A percentile compares a stretch with the other conserved stretches of the same genome.
These are phyloP conservation scores for Drosophila repleta DNA, from an alignment of 1,140 invertebrate species.

Conservation along the genomic window DNA sequence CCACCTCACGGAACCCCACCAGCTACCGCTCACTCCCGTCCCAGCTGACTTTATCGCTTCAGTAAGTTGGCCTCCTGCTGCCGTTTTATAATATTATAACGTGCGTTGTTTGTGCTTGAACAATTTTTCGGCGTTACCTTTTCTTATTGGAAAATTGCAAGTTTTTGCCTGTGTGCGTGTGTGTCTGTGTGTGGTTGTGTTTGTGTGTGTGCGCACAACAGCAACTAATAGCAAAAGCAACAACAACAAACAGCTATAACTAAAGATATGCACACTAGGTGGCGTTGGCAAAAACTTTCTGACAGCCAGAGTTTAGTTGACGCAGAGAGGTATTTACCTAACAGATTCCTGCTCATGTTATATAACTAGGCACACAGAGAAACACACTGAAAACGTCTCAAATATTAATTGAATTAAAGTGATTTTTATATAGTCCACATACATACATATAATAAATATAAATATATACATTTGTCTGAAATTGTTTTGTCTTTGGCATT, in stretches of 20 bases:
- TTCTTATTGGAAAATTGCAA: slow-evolving; percentile 80
- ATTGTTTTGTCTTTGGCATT: not conserved
- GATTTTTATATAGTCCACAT: not conserved
- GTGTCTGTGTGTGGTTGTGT: slow-evolving; percentile 3
- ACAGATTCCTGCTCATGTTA: slow-evolving; percentile 71
- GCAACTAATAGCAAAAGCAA: slow-evolving; percentile 30
- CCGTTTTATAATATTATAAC: slow-evolving; percentile 81
- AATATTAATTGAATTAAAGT: slow-evolving; percentile 19
- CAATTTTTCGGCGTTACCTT: slow-evolving; percentile 78
- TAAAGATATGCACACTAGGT: slow-evolving; percentile 61
- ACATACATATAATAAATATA: too few species aligned
- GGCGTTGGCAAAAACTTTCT: slow-evolving; percentile 64
- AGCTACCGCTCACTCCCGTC: not conserved
- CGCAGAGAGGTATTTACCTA: slow-evolving; percentile 75
- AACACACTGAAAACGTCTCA: not conserved
- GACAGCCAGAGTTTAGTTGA: slow-evolving; percentile 62
- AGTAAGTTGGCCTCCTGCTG: slow-evolving; percentile 71
- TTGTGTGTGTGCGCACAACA: slow-evolving; percentile 9
- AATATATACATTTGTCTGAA: not conserved
- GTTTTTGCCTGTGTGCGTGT: slow-evolving; percentile 39
- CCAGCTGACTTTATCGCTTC: slow-evolving; percentile 73
- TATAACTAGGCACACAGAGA: slow-evolving; percentile 16
- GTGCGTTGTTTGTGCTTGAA: slow-evolving; percentile 80
- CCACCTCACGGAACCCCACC: not conserved
- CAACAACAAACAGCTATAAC: slow-evolving; percentile 39